A percentile compares a stretch with the other conserved stretches of the same genome.
Conservation (phyloP, 2,113 vertebrate species). For the Colossoma macropomum region DNA sequence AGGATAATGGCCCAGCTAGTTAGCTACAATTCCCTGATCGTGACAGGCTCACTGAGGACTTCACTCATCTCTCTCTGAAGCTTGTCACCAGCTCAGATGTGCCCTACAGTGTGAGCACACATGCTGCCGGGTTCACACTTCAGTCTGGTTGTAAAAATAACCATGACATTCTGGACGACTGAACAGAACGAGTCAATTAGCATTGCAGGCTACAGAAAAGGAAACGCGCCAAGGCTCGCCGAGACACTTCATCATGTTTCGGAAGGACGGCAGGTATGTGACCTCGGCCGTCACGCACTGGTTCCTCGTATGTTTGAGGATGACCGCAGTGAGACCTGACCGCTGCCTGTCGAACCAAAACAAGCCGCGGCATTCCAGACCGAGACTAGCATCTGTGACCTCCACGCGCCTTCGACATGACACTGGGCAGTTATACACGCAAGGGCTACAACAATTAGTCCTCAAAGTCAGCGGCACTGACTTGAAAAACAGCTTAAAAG, state of each 20-base stretch:
- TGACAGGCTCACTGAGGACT: background rate
- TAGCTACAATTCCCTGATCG: no score
- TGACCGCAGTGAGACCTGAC: background rate
- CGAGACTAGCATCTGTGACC: background rate
- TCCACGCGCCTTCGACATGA: background rate
- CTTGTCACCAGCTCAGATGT: background rate
- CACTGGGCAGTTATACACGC: background rate
- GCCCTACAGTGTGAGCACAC: background rate
- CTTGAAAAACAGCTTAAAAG: no score
- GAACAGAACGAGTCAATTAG: background rate
- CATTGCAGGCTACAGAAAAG: background rate
- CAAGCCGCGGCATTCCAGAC: background rate
- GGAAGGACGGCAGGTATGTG: slow-evolving; percentile 1
- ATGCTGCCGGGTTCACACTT: background rate
- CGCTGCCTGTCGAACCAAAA: background rate
- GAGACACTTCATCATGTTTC: slow-evolving; percentile 4
- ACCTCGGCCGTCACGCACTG: background rate
- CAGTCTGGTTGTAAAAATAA: background rate
- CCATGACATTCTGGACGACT: background rate
- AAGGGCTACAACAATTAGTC: background rate
- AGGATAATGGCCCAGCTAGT: no score
- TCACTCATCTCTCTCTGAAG: background rate
- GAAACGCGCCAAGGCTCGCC: background rate
- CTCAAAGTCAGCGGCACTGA: background rate
- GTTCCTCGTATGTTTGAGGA: background rate